Percentiles rank a stretch among this genome's conserved stretches.
Evolutionary conservation across 2,113 vertebrate species (phyloP).

Genomic region (Bungarus multicinctus): DNA sequence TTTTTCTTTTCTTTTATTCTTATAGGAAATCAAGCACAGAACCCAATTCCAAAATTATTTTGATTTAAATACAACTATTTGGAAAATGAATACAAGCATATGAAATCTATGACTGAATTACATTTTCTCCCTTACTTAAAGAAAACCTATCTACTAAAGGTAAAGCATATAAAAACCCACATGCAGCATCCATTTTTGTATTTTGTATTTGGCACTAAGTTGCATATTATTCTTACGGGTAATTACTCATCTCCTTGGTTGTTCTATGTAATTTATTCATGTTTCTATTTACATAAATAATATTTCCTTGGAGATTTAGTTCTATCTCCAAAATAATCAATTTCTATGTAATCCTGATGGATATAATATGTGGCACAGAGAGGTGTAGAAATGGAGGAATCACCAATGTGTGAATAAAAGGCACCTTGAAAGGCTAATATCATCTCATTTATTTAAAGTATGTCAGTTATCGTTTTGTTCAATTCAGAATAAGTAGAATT

Average conservation of each 20-base stretch:
- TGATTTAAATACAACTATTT: constrained; percentile 7
- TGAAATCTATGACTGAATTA: constrained; percentile 28
- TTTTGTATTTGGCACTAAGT: constrained; percentile 56
- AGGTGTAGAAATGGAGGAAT: constrained; percentile 54
- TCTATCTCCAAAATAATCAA: constrained; percentile 60
- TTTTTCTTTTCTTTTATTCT: background rate
- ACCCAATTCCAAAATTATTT: background rate
- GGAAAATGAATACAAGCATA: constrained; percentile 34
- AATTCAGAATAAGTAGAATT: constrained; percentile 2
- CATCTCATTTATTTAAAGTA: constrained; percentile 37
- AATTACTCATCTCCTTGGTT: constrained; percentile 64
- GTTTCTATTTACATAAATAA: constrained; percentile 59
- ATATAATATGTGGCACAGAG: constrained; percentile 36
- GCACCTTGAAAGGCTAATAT: constrained; percentile 62
- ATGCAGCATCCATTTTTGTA: constrained; percentile 48
- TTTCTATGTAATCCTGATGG: constrained; percentile 64
- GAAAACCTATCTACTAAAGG: constrained; percentile 32
- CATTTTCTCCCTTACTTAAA: constrained; percentile 44
- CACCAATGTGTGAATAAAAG: constrained; percentile 67
- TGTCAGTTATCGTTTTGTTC: constrained; percentile 3
- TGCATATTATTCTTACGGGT: constrained; percentile 62
- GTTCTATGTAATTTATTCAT: constrained; percentile 57
- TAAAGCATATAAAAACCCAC: constrained; percentile 48
- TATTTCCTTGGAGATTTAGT: constrained; percentile 52
- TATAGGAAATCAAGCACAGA: background rate